Evolutionary conservation across 2,797 vertebrate species (phyloP).

Genomic region (Fundulus diaphanus): DNA sequence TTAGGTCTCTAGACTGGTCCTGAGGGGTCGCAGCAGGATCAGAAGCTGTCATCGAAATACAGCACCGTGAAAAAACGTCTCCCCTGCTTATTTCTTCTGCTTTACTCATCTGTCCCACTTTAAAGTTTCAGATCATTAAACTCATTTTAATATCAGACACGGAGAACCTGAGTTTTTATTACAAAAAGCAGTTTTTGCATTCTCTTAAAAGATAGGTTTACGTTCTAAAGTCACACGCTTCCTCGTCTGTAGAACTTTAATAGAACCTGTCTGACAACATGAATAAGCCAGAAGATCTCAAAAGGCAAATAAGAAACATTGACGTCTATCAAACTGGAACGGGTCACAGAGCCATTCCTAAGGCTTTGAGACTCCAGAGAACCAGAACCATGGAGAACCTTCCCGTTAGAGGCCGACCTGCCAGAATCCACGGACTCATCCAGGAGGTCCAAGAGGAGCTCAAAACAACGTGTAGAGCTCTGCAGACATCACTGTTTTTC

Average conservation of each 20-base stretch:
- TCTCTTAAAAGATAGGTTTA: too few species aligned
- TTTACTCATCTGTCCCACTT: slow-evolving; percentile 12
- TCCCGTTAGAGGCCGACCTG: too few species aligned
- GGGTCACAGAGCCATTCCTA: too few species aligned
- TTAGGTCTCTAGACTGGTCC: slow-evolving; percentile 42
- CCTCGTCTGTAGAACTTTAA: neutral
- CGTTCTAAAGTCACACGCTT: too few species aligned
- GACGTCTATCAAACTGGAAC: neutral
- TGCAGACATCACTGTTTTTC: too few species aligned
- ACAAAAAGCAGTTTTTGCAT: neutral
- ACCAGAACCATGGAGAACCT: too few species aligned
- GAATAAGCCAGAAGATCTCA: neutral
- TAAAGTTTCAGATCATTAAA: neutral
- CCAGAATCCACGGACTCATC: too few species aligned
- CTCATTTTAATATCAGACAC: too few species aligned
- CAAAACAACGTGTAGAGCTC: too few species aligned
- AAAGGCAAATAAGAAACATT: neutral
- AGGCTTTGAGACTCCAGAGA: too few species aligned
- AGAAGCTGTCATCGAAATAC: neutral
- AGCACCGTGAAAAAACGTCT: too few species aligned
- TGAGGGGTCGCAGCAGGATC: slow-evolving; percentile 7
- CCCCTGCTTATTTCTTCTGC: slow-evolving; percentile 9
- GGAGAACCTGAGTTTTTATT: neutral
- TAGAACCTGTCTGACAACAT: neutral
- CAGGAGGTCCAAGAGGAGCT: too few species aligned